Evolutionary conservation across 2,888 invertebrate genomes (phyloP), one percentile per base, ranked within the genome.

Genomic region (Tetragonisca angustula): DNA sequence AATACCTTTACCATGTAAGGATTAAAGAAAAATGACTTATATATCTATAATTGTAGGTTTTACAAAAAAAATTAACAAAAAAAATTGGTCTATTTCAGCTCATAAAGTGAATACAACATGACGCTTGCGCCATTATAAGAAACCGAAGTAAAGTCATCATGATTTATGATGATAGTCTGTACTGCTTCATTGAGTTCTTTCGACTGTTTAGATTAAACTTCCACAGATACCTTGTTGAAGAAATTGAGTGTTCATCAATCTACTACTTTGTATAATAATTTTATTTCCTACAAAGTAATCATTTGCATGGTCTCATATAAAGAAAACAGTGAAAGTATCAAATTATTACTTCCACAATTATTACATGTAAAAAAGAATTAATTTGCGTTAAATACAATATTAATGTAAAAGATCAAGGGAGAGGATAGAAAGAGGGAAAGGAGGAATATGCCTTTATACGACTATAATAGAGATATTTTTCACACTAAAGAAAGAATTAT

Each of bases 1-100:
- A 95, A 96, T 98, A 95, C 98, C 98, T 81, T 96, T 96, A 94
- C 95, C 96, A 94, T 95, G 97, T 97, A 94, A 95, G 95, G 95
- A 76, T 76, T 43, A 24, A 6, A 27, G 15, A 4, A 24, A 4
- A 1, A 19, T 75, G 43, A 24, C 81, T 64, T 67, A 15, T 13
- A 62, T 27, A 24, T 49, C 21, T n/a, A 21, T 61, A 27, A 5
- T 32, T n/a, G 17, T 54, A 54, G 4, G 54, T 65, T 27, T 49
- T 49, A 17, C 6, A 9, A n/a, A 54, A 9, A 56, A 43, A 43
- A 43, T 15, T 15, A 62, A 72, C 21, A 24, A 43, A 27, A 49
- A 73, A 24, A 24, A 56, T 24, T 24, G 11, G 1, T 81, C 19
- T 83, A 84, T 92, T 93, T 89, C 88, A 94, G 95, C 95, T 62